A percentile compares a stretch with the other conserved stretches of the same genome.
These are phyloP conservation scores for Hemistola chrysoprasaria DNA, from an alignment of 2,888 invertebrate genomes.

Conservation along the genomic window DNA sequence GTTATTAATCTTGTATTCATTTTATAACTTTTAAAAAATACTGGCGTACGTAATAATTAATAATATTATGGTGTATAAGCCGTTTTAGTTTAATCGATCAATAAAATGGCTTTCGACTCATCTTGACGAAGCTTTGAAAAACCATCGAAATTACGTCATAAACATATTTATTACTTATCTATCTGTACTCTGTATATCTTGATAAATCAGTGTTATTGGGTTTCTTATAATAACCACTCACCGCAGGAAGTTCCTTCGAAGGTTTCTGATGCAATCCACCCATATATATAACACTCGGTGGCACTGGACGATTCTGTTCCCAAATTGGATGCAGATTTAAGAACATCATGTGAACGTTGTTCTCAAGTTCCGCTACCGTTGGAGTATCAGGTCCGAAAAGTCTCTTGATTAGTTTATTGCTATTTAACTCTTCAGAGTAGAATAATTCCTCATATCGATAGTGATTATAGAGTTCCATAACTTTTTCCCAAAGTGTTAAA, in stretches of 20 bases:
- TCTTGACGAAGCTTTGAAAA: too few species aligned
- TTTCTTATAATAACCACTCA: too few species aligned
- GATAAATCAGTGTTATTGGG: too few species aligned
- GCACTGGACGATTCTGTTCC: conserved; percentile 51
- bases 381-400: conserved; percentile 36
- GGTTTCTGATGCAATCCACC: conserved; percentile 58
- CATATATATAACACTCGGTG: conserved; percentile 56
- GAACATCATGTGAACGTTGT: conserved; percentile 53
- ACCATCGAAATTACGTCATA: too few species aligned
- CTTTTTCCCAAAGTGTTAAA: conserved; percentile 13
- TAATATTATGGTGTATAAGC: too few species aligned
- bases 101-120: too few species aligned
- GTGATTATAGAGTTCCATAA: conserved; percentile 11
- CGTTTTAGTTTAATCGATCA: too few species aligned
- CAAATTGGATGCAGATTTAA: conserved; percentile 58
- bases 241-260: conserved; percentile 54
- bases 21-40: too few species aligned
- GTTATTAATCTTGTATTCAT: too few species aligned
- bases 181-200: too few species aligned
- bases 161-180: too few species aligned
- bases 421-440: conserved; percentile 7
- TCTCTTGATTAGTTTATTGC: conserved; percentile 24
- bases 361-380: conserved; percentile 28
- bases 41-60: too few species aligned
- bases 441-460: conserved; percentile 10